A percentile compares a stretch with the other conserved stretches of the same genome.
phyloP scores from a whole-genome alignment of 2,797 vertebrate species.

The Bryconaethiops microstoma region DNA sequence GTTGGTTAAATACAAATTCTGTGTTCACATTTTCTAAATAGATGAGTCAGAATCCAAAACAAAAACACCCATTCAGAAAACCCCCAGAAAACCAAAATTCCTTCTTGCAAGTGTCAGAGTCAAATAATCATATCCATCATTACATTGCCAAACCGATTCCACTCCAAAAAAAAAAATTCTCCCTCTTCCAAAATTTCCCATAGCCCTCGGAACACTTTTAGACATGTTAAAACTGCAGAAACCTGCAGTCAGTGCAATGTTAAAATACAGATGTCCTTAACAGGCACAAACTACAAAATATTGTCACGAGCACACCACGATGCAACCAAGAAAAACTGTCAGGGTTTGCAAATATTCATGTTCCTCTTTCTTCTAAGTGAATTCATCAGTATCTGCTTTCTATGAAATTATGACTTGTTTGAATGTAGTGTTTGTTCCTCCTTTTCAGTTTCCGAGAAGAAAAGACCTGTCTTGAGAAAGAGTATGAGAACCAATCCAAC shows the following conservation, averaged over 20 bases:
- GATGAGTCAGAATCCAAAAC: background rate
- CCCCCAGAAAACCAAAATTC: background rate
- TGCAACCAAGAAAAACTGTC: background rate
- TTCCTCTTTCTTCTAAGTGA: constrained; percentile 13
- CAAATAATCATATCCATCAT: background rate
- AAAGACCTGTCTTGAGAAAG: constrained; percentile 81
- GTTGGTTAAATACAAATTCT: background rate
- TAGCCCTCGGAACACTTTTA: background rate
- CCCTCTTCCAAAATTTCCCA: background rate
- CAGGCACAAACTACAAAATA: background rate
- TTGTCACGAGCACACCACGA: background rate
- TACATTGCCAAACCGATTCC: background rate
- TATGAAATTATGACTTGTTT: background rate
- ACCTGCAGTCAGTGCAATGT: background rate
- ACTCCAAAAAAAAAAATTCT: background rate
- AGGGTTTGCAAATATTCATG: background rate
- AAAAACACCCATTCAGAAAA: background rate
- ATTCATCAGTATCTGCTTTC: background rate
- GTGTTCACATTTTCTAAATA: background rate
- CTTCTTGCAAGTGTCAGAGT: background rate
- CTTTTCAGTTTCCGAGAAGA: constrained; percentile 85
- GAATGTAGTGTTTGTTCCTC: background rate
- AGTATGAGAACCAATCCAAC: constrained; percentile 79
- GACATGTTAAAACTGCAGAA: background rate
- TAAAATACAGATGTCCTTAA: background rate